Evolutionary conservation across 2,888 invertebrate species (phyloP).

Genomic region (Macaria notata): DNA sequence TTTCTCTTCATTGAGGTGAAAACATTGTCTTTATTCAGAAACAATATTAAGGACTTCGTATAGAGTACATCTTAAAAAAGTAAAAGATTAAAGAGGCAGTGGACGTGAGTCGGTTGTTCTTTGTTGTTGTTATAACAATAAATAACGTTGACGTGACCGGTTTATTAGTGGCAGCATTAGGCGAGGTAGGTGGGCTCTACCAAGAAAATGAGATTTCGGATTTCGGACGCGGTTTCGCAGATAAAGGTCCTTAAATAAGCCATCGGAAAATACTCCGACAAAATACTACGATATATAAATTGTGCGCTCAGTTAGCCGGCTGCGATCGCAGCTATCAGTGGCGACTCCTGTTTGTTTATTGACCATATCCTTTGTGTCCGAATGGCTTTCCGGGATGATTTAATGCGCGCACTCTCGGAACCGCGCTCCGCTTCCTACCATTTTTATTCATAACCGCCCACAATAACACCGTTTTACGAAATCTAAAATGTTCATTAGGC

Average conservation of each 20-base stretch:
- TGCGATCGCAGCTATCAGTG: slow-evolving; percentile 55
- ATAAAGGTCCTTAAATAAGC: slow-evolving; percentile 51
- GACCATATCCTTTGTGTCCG: slow-evolving; percentile 70
- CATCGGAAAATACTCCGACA: slow-evolving; percentile 50
- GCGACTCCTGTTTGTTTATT: slow-evolving; percentile 68
- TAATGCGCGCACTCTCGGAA: slow-evolving; percentile 54
- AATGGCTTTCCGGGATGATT: slow-evolving; percentile 68
- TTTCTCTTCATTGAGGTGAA: too few species aligned
- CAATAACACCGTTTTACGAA: slow-evolving; percentile 47
- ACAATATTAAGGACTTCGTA: not conserved
- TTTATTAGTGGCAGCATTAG: slow-evolving; percentile 74
- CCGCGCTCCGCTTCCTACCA: slow-evolving; percentile 46
- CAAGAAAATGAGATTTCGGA: slow-evolving; percentile 57
- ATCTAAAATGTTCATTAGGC: slow-evolving; percentile 46
- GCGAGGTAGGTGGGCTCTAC: slow-evolving; percentile 51
- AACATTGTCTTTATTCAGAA: too few species aligned
- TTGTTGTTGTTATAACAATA: slow-evolving; percentile 72
- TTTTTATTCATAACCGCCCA: slow-evolving; percentile 57
- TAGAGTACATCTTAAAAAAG: slow-evolving; percentile 41
- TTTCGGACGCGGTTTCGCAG: slow-evolving; percentile 51
- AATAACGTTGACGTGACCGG: slow-evolving; percentile 77
- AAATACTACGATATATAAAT: slow-evolving; percentile 54
- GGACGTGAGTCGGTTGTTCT: slow-evolving; percentile 60
- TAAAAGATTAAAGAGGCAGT: slow-evolving; percentile 56
- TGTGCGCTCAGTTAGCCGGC: slow-evolving; percentile 51